Conservation (phyloP, 2,888 invertebrate species). For the Andrena trimmerana region DNA sequence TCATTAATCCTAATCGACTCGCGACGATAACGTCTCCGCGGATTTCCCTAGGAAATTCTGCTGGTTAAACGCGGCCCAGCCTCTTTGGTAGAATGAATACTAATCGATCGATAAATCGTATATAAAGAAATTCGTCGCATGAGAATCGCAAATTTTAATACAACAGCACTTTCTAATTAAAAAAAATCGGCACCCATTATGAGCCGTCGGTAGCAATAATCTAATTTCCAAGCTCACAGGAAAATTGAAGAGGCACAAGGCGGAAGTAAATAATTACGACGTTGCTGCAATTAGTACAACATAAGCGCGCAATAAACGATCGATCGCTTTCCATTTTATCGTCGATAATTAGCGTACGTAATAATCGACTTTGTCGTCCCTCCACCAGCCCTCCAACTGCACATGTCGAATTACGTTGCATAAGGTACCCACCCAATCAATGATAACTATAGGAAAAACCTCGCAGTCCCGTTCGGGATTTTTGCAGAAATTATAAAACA, state of each 20-base stretch:
- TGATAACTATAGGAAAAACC: neutral
- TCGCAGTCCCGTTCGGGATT: too few species aligned
- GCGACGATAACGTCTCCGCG: constrained; percentile 6
- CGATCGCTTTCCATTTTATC: constrained; percentile 55
- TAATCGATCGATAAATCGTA: neutral
- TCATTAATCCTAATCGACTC: constrained; percentile 36
- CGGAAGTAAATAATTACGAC: constrained; percentile 49
- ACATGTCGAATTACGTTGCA: constrained; percentile 9
- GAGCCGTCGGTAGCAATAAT: neutral
- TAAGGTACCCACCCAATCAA: constrained; percentile 28
- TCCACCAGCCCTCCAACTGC: neutral
- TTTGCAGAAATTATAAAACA: too few species aligned
- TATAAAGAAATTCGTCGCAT: neutral
- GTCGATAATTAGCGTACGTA: constrained; percentile 55
- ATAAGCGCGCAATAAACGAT: constrained; percentile 61
- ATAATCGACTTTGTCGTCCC: constrained; percentile 54
- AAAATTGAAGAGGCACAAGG: constrained; percentile 3
- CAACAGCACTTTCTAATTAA: neutral
- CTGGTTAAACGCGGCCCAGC: neutral
- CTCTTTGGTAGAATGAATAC: too few species aligned
- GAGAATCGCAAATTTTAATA: too few species aligned
- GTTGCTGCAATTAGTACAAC: constrained; percentile 51
- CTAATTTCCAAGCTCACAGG: neutral
- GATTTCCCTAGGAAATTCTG: constrained; percentile 11
- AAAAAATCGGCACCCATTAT: neutral